Conservation (phyloP, 2,113 vertebrate genomes). For the Cynopterus brachyotis region DNA sequence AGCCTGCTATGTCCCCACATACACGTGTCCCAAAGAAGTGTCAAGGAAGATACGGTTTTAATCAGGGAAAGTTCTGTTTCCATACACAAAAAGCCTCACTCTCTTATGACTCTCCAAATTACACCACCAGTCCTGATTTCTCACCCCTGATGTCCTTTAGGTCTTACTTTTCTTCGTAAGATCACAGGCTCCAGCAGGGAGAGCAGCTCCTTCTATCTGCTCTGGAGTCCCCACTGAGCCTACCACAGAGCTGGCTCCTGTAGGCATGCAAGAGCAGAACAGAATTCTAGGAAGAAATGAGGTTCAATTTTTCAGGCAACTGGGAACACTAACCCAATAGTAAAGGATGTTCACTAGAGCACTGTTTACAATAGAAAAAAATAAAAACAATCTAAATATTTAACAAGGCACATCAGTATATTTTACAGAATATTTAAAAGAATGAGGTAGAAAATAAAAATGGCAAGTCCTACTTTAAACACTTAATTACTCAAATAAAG, state of each 20-base stretch:
- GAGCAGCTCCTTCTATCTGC: not conserved
- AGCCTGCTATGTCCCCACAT: not conserved
- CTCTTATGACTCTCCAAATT: not conserved
- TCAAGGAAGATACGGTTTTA: not conserved
- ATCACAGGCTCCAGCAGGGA: not conserved
- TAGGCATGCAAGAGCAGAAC: not conserved
- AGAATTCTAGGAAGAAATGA: not conserved
- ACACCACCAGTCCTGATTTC: not conserved
- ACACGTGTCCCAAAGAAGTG: not conserved
- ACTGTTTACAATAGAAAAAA: not conserved
- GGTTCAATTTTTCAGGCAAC: not conserved
- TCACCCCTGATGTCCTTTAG: not conserved
- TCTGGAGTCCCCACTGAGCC: not conserved
- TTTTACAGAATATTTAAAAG: conserved; percentile 29
- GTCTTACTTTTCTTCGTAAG: not conserved
- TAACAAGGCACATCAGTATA: not conserved
- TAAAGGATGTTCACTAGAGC: conserved; percentile 22
- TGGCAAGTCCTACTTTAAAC: not conserved
- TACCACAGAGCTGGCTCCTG: not conserved
- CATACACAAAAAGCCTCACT: not conserved
- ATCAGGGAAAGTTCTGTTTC: not conserved
- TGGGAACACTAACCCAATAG: not conserved
- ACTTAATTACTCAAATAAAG: not conserved
- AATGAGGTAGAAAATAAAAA: not conserved
- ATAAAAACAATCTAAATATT: not conserved